Evolutionary conservation across 2,113 vertebrate species (phyloP).

Genomic region (Marmota flaviventris): DNA sequence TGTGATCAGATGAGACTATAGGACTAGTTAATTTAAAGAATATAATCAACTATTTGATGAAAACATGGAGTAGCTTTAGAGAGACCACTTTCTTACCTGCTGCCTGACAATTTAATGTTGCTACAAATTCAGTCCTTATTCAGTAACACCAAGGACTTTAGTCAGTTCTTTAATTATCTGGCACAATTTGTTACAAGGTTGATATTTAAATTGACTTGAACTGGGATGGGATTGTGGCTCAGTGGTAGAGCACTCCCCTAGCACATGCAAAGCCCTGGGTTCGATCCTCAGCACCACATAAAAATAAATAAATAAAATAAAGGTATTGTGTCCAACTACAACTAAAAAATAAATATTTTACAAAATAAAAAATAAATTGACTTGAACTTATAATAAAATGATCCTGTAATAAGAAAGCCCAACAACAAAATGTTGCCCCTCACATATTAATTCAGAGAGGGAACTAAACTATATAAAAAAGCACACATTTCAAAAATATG

Average conservation of each 20-base stretch:
- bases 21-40: background rate
- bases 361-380: background rate
- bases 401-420: background rate
- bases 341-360: no score
- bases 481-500: background rate
- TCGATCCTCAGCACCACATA: no score
- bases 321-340: no score
- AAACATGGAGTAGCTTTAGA: background rate
- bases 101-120: background rate
- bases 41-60: background rate
- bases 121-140: background rate
- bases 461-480: background rate
- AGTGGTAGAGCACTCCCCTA: no score
- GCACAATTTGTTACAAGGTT: background rate
- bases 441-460: background rate
- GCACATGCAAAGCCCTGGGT: no score
- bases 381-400: conserved; percentile 43
- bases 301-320: no score
- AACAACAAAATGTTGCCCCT: background rate
- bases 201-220: conserved; percentile 25
- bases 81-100: background rate
- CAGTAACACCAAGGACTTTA: background rate
- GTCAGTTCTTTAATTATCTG: background rate
- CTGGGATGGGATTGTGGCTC: background rate
- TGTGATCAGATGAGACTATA: background rate